These are phyloP conservation scores for Synanthedon andrenaeformis DNA, from an alignment of 2,888 invertebrate species.

Conservation along the genomic window DNA sequence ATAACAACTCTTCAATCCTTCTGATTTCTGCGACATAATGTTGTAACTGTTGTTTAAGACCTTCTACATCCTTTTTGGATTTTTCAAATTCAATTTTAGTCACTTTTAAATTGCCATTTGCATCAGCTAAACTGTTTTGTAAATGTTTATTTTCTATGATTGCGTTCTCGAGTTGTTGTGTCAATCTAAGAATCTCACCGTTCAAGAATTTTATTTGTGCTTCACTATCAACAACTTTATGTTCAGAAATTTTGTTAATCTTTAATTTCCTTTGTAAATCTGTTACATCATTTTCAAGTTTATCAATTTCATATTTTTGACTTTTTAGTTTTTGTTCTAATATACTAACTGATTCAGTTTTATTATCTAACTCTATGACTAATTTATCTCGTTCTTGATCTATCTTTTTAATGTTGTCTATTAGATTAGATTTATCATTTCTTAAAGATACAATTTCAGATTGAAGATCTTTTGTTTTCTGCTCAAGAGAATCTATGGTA, in stretches of 20 bases:
- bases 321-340: conserved; percentile 75
- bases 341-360: conserved; percentile 75
- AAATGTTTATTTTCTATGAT: conserved; percentile 77
- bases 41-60: conserved; percentile 80
- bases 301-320: conserved; percentile 66
- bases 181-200: conserved; percentile 69
- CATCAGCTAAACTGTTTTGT: conserved; percentile 77
- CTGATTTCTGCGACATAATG: conserved; percentile 86
- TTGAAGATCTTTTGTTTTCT: conserved; percentile 69
- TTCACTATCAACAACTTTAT: conserved; percentile 58
- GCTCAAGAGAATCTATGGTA: conserved; percentile 68
- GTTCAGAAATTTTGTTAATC: conserved; percentile 54
- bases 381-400: conserved; percentile 80
- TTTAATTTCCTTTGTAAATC: conserved; percentile 69
- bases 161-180: conserved; percentile 70
- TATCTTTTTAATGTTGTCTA: conserved; percentile 72
- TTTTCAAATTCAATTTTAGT: conserved; percentile 77
- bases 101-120: conserved; percentile 72
- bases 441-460: conserved; percentile 72
- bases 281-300: conserved; percentile 64
- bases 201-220: conserved; percentile 70
- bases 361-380: conserved; percentile 77
- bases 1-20: conserved; percentile 80
- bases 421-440: conserved; percentile 73
- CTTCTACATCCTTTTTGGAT: conserved; percentile 77